Evolutionary conservation across 53 echinoderm and acorn worm species (phyloP), one percentile per base, ranked within the genome.

Genomic region (Glandiceps talaboti): DNA sequence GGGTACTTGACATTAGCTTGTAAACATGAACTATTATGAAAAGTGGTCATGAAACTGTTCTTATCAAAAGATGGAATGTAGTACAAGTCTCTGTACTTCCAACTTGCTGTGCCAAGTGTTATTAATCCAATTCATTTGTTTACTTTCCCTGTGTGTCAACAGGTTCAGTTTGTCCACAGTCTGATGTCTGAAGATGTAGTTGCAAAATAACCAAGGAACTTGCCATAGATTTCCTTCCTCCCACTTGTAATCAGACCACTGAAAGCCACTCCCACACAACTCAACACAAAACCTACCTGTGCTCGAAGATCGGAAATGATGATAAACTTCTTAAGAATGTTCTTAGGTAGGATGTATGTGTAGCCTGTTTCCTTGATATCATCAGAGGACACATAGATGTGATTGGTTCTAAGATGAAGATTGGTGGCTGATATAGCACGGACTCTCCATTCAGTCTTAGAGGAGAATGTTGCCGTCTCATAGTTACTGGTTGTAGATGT

Each of bases 311-410:
- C 97, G 0, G 93, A 97, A 78, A 97, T 97, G 81, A 91, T 93
- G 85, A 97, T 93, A 84, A 97, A 94, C 77, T 97, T 97, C 91
- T 97, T 97, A 79, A 97, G 91, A 82, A 97, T 92, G 33, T 97
- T 97, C 93, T 97, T 97, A 78, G 97, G 97, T 77, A 97, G 87
- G 88, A 97, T 97, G 93, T 97, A 97, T n/a, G 97, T 97, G 88
- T 91, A 97, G 26, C 97, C 97, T 0, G 99, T 99, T 87, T 99
- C 99, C 82, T 99, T 99, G 86, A 94, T 94, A 85, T 94, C 94
- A 30, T 99, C 99, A 0, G 99, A 99, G 30, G 99, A 99, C 45
- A 99, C 99, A 33, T 99, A 99, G 90, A 99, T 99, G 88, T 99
- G 99, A 77, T 99, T 99, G 75, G 99, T 99, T 14, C 99, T 79